A percentile compares a stretch with the other conserved stretches of the same genome.
Evolutionary conservation across 2,113 vertebrate genomes (phyloP).

Genomic region (Rattus norvegicus): DNA sequence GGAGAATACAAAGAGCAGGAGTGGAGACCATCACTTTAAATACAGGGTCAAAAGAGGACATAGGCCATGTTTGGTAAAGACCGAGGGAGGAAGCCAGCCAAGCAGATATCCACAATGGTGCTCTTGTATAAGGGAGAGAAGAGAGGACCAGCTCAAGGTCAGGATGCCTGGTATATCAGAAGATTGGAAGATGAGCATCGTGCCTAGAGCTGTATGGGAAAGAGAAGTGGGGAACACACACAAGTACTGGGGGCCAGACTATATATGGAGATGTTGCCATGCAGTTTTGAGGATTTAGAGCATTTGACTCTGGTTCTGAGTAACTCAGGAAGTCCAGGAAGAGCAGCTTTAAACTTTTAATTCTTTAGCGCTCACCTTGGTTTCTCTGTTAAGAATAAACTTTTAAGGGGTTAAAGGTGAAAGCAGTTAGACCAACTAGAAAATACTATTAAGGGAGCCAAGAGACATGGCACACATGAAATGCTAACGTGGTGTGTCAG

Average conservation of each 20-base stretch:
- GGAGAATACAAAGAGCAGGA: neutral
- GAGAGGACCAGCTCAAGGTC: neutral
- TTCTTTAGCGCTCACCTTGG: neutral
- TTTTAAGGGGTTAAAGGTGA: neutral
- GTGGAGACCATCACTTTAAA: neutral
- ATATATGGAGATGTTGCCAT: neutral
- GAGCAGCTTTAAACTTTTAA: neutral
- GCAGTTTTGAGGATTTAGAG: neutral
- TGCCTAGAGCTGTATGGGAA: neutral
- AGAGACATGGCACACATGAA: neutral
- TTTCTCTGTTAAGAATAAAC: neutral
- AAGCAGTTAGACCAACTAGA: neutral
- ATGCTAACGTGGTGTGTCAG: neutral
- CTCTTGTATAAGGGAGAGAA: neutral
- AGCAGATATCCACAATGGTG: neutral
- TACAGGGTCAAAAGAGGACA: neutral
- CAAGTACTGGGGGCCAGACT: neutral
- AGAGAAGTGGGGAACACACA: neutral
- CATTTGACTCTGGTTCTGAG: neutral
- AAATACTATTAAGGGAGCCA: neutral
- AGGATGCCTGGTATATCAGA: neutral
- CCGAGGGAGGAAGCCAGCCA: neutral
- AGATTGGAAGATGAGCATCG: too few species aligned
- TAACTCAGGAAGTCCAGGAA: neutral
- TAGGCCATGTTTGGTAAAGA: neutral